These are phyloP conservation scores for Petromus typicus DNA, from an alignment of 2,113 vertebrate species.

Conservation along the genomic window DNA sequence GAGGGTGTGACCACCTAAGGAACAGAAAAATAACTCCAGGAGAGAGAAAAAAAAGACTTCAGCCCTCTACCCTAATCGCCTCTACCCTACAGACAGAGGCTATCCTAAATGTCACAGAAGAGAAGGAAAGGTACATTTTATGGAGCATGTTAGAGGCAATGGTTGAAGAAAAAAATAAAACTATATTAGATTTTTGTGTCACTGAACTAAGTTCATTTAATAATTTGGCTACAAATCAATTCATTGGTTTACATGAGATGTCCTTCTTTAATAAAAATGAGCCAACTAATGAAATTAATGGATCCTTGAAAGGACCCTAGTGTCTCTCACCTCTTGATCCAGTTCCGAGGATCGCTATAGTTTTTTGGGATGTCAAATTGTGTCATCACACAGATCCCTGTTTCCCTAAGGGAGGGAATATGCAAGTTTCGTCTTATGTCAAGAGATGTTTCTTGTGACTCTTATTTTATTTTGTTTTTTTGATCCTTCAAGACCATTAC, in stretches of 20 bases:
- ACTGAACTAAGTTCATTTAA: background rate
- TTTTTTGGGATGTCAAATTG: background rate
- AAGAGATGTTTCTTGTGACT: background rate
- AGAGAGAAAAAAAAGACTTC: background rate
- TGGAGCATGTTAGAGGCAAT: background rate
- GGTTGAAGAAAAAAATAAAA: background rate
- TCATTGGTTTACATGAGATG: background rate
- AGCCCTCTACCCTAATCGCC: background rate
- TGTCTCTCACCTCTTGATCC: background rate
- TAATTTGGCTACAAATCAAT: background rate
- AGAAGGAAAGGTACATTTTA: background rate
- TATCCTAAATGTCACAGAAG: background rate
- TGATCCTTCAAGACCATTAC: background rate
- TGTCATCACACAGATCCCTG: background rate
- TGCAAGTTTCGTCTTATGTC: background rate
- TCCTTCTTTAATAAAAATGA: background rate
- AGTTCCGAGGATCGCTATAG: background rate
- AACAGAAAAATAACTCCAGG: background rate
- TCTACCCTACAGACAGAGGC: background rate
- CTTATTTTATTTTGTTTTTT: background rate
- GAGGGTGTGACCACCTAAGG: background rate
- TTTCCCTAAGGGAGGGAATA: background rate
- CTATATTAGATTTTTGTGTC: background rate
- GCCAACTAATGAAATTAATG: background rate
- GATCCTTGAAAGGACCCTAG: background rate